A percentile compares a stretch with the other conserved stretches of the same genome.
Conservation (phyloP, 2,888 invertebrate genomes). For the Lepetodrilus schrolli region DNA sequence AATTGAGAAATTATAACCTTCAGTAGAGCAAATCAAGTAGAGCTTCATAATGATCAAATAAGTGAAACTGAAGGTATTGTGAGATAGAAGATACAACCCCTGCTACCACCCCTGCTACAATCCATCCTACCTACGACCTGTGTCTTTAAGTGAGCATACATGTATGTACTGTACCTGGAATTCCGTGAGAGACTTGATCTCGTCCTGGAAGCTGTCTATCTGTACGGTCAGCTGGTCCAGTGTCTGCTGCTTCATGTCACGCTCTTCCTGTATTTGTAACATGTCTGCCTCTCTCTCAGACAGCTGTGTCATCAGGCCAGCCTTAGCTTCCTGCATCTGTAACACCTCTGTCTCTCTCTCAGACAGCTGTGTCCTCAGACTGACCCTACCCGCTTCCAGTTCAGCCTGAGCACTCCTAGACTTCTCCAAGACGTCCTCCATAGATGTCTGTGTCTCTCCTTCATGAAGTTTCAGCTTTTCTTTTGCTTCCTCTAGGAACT, state of each 20-base stretch:
- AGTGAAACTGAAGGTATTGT: too few relatives aligned
- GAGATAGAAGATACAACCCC: too few relatives aligned
- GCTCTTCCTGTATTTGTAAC: conserved; percentile 36
- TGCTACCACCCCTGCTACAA: too few relatives aligned
- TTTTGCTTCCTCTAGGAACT: background rate
- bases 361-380: conserved; percentile 43
- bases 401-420: background rate
- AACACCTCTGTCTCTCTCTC: conserved; percentile 40
- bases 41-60: too few relatives aligned
- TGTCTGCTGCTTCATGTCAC: conserved; percentile 41
- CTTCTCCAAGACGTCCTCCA: too few relatives aligned
- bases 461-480: background rate
- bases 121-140: too few relatives aligned
- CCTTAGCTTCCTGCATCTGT: conserved; percentile 33
- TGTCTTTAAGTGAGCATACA: too few relatives aligned
- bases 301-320: conserved; percentile 45
- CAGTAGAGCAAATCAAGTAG: too few relatives aligned
- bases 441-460: too few relatives aligned
- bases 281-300: conserved; percentile 41
- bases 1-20: too few relatives aligned
- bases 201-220: conserved; percentile 61
- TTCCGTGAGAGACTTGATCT: conserved; percentile 62
- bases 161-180: conserved; percentile 69
- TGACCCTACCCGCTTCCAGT: conserved; percentile 39
- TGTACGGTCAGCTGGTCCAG: conserved; percentile 61